A percentile compares a stretch with the other conserved stretches of the same genome.
Conservation (phyloP, 2,113 vertebrate species). For the Brachyistius frenatus region DNA sequence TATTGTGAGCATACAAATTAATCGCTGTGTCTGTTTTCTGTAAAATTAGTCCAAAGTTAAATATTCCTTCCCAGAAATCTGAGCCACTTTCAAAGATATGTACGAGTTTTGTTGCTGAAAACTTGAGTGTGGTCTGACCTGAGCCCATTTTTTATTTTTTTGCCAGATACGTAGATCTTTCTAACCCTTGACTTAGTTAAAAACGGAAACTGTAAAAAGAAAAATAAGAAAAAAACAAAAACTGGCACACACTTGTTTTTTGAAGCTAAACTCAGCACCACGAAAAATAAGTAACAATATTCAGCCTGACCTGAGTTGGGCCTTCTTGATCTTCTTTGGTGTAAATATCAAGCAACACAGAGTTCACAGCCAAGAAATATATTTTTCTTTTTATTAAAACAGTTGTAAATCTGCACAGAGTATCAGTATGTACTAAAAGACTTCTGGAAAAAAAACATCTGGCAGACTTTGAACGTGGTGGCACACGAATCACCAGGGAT, state of each 20-base stretch:
- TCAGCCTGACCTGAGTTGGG: slow-evolving; percentile 2
- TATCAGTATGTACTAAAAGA: not conserved
- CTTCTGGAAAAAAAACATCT: not conserved
- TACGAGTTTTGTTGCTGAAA: not conserved
- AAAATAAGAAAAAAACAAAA: not conserved
- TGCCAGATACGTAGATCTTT: not conserved
- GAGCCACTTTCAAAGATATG: not conserved
- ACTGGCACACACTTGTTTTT: not conserved
- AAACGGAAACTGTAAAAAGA: not conserved
- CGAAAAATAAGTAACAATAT: not conserved
- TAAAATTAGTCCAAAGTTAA: too few species aligned
- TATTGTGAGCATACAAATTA: too few species aligned
- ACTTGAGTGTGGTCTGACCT: too few species aligned
- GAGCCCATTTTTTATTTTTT: too few species aligned
- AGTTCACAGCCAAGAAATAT: slow-evolving; percentile 3
- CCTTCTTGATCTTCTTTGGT: slow-evolving; percentile 1
- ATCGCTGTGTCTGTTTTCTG: too few species aligned
- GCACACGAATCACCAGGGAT: not conserved
- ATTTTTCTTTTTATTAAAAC: slow-evolving; percentile 26
- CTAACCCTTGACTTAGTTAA: too few species aligned
- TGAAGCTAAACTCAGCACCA: not conserved
- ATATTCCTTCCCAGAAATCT: too few species aligned
- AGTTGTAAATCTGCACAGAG: slow-evolving; percentile 2
- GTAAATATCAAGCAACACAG: slow-evolving; percentile 7
- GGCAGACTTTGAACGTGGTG: not conserved